Conservation (phyloP, 2,888 invertebrate genomes). For the Mimumesa dahlbomi region DNA sequence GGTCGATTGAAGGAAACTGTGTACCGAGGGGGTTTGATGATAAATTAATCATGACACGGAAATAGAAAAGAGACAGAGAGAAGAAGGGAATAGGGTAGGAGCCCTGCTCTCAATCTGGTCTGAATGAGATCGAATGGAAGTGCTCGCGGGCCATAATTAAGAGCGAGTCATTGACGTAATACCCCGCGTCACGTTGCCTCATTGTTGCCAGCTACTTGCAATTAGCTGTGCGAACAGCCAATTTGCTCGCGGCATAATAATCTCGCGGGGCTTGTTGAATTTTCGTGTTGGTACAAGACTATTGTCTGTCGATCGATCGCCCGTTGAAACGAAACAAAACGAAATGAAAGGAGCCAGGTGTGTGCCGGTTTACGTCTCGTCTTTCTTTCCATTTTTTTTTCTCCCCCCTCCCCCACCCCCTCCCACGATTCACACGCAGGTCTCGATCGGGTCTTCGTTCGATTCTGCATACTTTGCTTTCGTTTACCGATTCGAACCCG, state of each 20-base stretch:
- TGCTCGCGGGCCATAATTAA: constrained; percentile 53
- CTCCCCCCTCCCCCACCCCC: background rate
- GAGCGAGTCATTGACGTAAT: constrained; percentile 55
- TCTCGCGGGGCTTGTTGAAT: constrained; percentile 22
- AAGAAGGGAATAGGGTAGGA: constrained; percentile 9
- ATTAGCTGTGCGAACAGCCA: constrained; percentile 57
- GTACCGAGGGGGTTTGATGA: constrained; percentile 13
- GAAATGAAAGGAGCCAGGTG: constrained; percentile 1
- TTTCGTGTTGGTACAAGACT: constrained; percentile 1
- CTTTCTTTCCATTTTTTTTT: background rate
- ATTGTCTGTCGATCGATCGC: constrained; percentile 5
- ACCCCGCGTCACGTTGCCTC: constrained; percentile 32
- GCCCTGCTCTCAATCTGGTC: constrained; percentile 36
- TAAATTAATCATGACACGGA: constrained; percentile 32
- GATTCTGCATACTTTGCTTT: background rate
- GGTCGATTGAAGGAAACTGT: constrained; percentile 18
- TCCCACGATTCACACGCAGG: no score
- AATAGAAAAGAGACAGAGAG: constrained; percentile 18
- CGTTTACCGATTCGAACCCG: no score
- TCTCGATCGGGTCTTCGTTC: background rate
- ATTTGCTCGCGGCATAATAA: constrained; percentile 45
- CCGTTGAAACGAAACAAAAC: background rate
- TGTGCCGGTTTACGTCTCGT: background rate
- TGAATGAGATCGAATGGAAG: constrained; percentile 50
- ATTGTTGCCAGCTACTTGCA: constrained; percentile 55